Evolutionary conservation across 2,888 invertebrate species (phyloP), one percentile per base, ranked within the genome.

Genomic region (Flexamia atlantica): DNA sequence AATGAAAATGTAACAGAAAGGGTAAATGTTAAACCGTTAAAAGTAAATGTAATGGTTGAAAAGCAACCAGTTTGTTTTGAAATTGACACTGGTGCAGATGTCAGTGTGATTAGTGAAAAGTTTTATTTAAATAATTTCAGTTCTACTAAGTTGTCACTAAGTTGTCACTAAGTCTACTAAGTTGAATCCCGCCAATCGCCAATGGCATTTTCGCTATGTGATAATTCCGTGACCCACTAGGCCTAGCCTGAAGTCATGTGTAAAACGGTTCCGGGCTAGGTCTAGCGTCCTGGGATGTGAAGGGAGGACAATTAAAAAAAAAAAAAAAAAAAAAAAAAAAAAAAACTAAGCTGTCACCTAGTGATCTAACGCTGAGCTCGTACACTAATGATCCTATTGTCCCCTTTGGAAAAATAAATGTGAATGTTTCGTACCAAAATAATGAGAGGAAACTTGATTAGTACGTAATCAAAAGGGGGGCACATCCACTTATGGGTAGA

Each of bases 391-490:
- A 40, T 20, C 46, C 60, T 36, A 79, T 79, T 72, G 57, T 36
- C 4, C 83, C 83, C 32, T 7, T 83, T 3, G 83, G 83, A 2
- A 30, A 32, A 32, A 23, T 83, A 12, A 46, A 83, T 20, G 57
- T 74, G 20, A 57, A 72, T 30, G 83, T 74, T 25, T 28, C 14
- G 12, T 20, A 72, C 12, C 28, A 53, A 30, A 30, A 50, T 36
- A 20, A 10, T 53, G 28, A 46, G 17, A 50, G 25, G 20, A 53
- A 76, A 12, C 57, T 83, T 10, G 53, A 84, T 17, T 46, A 57
- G 50, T 83, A 76, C 72, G 68, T 84, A n/a, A 74, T 83, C 50
- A 72, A 82, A 40, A 76, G 57, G 64, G 81, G 81, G 14, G 82
- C 53, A 20, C 53, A 64, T 28, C 82, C 82, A 12, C 36, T 84